Conservation (phyloP, 2,888 invertebrate genomes). For the Agrochola litura region DNA sequence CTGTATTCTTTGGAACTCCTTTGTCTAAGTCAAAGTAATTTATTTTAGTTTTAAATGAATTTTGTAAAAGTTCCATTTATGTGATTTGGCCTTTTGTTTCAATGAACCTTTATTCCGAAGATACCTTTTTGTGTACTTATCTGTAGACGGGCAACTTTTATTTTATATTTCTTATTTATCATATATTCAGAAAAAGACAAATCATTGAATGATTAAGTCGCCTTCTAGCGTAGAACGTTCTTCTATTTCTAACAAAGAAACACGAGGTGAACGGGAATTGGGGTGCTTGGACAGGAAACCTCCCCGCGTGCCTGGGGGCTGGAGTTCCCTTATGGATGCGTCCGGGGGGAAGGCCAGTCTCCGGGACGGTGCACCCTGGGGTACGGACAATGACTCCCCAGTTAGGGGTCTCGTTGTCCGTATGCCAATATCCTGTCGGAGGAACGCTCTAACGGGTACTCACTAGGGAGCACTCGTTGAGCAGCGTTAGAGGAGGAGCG, state of each 20-base stretch:
- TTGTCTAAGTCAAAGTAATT: slow-evolving; percentile 40
- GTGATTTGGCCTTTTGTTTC: background rate
- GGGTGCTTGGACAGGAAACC: too few species aligned
- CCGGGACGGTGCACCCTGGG: too few species aligned
- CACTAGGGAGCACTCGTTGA: too few species aligned
- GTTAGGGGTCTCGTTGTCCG: too few species aligned
- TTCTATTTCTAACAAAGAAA: slow-evolving; percentile 28
- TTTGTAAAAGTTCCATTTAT: slow-evolving; percentile 18
- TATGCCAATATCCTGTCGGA: too few species aligned
- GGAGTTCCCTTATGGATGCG: too few species aligned
- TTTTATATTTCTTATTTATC: background rate
- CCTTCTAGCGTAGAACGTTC: background rate
- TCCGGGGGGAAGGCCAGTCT: too few species aligned
- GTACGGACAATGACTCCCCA: too few species aligned
- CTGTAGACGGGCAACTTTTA: background rate
- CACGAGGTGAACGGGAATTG: background rate
- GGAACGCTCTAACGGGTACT: too few species aligned
- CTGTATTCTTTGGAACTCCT: slow-evolving; percentile 30
- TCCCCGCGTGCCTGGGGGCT: too few species aligned
- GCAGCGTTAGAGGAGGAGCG: too few species aligned
- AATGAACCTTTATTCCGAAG: background rate
- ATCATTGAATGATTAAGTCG: slow-evolving; percentile 4
- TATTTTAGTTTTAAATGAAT: slow-evolving; percentile 49
- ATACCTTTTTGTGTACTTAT: background rate
- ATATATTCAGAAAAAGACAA: background rate